Evolutionary conservation across 2,797 vertebrate species (phyloP).

Genomic region (Neoniphon sammara): DNA sequence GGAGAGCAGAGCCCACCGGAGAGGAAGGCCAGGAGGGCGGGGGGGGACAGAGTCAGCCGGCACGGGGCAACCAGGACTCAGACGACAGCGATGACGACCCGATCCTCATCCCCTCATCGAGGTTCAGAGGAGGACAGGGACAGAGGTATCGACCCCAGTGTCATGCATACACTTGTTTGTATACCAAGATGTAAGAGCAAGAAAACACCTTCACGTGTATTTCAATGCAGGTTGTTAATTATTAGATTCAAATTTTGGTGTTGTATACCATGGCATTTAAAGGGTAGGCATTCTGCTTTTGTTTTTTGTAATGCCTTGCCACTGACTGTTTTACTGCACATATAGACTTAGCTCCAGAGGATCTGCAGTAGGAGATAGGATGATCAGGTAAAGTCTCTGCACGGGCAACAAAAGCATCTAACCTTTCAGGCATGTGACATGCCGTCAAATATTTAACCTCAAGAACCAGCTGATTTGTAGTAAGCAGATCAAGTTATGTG

Average conservation of each 20-base stretch:
- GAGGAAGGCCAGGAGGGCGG: constrained; percentile 57
- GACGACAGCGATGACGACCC: constrained; percentile 98
- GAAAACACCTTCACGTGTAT: not conserved
- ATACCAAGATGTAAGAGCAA: not conserved
- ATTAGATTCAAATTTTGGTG: not conserved
- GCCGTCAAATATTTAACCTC: constrained; percentile 47
- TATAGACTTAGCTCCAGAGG: constrained; percentile 97
- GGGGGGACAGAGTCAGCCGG: constrained; percentile 74
- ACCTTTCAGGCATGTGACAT: constrained; percentile 65
- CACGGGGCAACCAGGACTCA: constrained; percentile 88
- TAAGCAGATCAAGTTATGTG: constrained; percentile 24
- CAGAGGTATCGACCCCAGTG: constrained; percentile 87
- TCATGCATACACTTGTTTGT: not conserved
- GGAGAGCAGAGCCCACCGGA: constrained; percentile 75
- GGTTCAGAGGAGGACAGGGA: constrained; percentile 90
- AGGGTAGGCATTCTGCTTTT: constrained; percentile 26
- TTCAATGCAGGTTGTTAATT: no score
- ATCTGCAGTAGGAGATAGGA: constrained; percentile 98
- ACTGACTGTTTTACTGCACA: constrained; percentile 70
- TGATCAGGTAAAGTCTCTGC: constrained; percentile 94
- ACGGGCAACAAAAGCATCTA: constrained; percentile 66
- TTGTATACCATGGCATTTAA: constrained; percentile 2
- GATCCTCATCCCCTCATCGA: constrained; percentile 91
- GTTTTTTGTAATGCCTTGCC: constrained; percentile 79
- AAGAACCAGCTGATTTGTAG: constrained; percentile 20